Conservation (phyloP, 2,797 vertebrate species). For the Myotis planiceps region DNA sequence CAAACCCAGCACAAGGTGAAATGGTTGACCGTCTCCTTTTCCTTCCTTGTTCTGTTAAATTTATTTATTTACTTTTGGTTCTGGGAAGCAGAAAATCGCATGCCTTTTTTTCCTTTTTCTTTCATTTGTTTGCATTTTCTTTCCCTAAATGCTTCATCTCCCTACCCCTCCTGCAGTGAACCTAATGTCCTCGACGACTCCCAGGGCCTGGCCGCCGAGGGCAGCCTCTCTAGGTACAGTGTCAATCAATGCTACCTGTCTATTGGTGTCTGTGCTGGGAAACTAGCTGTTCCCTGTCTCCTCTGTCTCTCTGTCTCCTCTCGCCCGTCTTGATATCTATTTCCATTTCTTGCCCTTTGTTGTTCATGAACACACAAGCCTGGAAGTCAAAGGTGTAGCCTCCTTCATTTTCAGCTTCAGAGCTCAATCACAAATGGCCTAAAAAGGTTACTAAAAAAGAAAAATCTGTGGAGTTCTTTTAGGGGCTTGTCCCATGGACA, state of each 20-base stretch:
- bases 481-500: not conserved
- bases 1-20: conserved; percentile 84
- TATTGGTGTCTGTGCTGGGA: conserved; percentile 92
- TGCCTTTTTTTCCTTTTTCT: conserved; percentile 80
- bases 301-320: conserved; percentile 86
- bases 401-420: conserved; percentile 80
- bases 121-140: conserved; percentile 87
- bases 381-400: conserved; percentile 89
- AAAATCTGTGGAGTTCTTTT: not conserved
- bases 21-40: conserved; percentile 86
- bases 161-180: conserved; percentile 97
- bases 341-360: conserved; percentile 86
- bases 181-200: conserved; percentile 99
- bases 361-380: conserved; percentile 86
- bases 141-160: conserved; percentile 94
- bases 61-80: conserved; percentile 82
- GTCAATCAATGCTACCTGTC: conserved; percentile 92
- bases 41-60: conserved; percentile 85
- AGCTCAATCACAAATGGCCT: conserved; percentile 25
- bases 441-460: not conserved
- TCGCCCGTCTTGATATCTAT: conserved; percentile 82
- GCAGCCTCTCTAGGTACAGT: conserved; percentile 99
- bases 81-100: conserved; percentile 87
- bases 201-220: conserved; percentile 98
- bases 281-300: conserved; percentile 84